These are phyloP conservation scores for Drosophila jambulina DNA, from an alignment of 1,140 invertebrate species.

Conservation along the genomic window DNA sequence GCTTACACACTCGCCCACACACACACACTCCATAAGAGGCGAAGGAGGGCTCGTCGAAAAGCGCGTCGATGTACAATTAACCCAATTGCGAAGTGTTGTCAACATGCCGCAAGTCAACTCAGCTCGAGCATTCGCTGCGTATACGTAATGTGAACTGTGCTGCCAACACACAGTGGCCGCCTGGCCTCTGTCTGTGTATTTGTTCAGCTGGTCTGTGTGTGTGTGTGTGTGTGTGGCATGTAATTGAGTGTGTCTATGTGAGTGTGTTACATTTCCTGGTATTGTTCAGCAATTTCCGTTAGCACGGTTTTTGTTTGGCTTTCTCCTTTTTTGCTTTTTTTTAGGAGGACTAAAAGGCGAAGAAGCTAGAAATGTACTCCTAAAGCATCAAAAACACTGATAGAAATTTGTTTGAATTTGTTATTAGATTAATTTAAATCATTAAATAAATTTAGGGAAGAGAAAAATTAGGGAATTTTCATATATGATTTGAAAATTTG, in stretches of 20 bases:
- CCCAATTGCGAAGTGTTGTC: slow-evolving; percentile 81
- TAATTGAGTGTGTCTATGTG: slow-evolving; percentile 66
- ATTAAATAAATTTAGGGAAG: no score
- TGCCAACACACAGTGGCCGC: slow-evolving; percentile 23
- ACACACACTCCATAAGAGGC: not conserved
- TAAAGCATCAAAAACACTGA: slow-evolving; percentile 1
- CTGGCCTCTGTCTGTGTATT: slow-evolving; percentile 13
- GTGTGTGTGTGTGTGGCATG: slow-evolving; percentile 27
- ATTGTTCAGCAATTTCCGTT: slow-evolving; percentile 78
- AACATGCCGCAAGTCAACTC: slow-evolving; percentile 73
- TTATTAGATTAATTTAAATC: not conserved
- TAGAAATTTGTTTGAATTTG: not conserved
- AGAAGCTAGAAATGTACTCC: not conserved
- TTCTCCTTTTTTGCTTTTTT: slow-evolving; percentile 14
- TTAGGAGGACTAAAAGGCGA: slow-evolving; percentile 9
- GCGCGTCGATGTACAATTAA: slow-evolving; percentile 76
- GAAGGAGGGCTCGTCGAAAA: slow-evolving; percentile 24
- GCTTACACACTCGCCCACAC: slow-evolving; percentile 12
- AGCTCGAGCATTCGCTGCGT: slow-evolving; percentile 64
- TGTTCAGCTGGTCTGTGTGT: slow-evolving; percentile 41
- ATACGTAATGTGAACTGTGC: slow-evolving; percentile 60
- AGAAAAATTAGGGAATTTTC: not conserved
- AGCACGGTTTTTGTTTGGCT: slow-evolving; percentile 44
- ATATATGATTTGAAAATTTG: not conserved
- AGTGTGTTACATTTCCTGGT: slow-evolving; percentile 65